These are phyloP conservation scores for Littorina saxatilis DNA, from an alignment of 1,140 invertebrate species.

Conservation along the genomic window DNA sequence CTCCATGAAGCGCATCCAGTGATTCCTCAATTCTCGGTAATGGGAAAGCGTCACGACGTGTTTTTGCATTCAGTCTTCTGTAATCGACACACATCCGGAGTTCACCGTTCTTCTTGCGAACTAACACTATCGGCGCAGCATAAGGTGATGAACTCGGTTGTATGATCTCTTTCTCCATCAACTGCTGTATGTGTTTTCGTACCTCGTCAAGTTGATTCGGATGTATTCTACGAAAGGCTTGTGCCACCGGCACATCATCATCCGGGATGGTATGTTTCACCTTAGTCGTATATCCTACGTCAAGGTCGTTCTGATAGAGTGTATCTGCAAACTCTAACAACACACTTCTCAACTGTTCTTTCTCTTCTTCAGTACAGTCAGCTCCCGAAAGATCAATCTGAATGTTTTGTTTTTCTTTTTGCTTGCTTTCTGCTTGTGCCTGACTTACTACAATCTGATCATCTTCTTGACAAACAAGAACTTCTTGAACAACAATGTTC, in stretches of 20 bases:
- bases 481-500: no score
- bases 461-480: no score
- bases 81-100: conserved; percentile 58
- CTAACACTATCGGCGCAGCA: conserved; percentile 42
- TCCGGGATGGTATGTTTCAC: no score
- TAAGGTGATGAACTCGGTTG: conserved; percentile 5
- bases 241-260: not conserved
- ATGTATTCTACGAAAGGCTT: not conserved
- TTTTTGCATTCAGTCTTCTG: conserved; percentile 44
- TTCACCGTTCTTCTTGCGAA: conserved; percentile 52
- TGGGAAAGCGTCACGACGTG: conserved; percentile 49
- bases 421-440: no score
- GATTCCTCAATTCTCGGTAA: no score
- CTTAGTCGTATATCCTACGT: not conserved
- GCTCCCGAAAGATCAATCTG: no score
- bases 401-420: no score
- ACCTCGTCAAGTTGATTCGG: not conserved
- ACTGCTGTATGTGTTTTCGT: not conserved
- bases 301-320: not conserved
- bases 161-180: conserved; percentile 38
- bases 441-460: no score
- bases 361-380: not conserved
- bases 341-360: not conserved
- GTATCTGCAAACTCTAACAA: not conserved
- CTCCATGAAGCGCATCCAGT: conserved; percentile 71